Conservation (phyloP, 53 echinoderm and acorn worm genomes). For the Crossaster papposus region DNA sequence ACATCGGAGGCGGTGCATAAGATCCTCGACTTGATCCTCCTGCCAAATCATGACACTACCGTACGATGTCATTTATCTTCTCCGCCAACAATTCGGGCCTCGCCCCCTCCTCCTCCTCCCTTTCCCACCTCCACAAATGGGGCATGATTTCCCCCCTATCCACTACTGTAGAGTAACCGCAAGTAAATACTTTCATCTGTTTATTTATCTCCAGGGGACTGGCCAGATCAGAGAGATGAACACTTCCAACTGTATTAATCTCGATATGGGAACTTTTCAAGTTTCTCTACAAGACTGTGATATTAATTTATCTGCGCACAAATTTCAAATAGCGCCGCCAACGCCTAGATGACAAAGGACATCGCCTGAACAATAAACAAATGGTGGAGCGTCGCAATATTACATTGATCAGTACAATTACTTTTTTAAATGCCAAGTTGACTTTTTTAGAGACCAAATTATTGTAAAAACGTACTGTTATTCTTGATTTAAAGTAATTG, state of each 20-base stretch:
- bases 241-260: conserved; percentile 17
- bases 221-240: conserved; percentile 15
- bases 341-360: conserved; percentile 50
- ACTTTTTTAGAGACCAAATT: too few relatives aligned
- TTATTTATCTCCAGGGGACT: conserved; percentile 17
- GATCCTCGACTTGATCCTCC: too few relatives aligned
- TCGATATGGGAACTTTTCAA: conserved; percentile 35
- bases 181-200: neutral
- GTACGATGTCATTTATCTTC: too few relatives aligned
- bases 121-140: neutral
- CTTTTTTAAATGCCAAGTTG: neutral
- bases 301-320: conserved; percentile 30
- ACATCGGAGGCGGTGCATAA: too few relatives aligned
- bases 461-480: too few relatives aligned
- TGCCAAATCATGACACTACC: too few relatives aligned
- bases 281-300: conserved; percentile 40
- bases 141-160: too few relatives aligned
- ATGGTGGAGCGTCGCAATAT: neutral
- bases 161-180: too few relatives aligned
- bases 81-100: too few relatives aligned
- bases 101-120: too few relatives aligned
- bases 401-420: neutral
- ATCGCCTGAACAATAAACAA: neutral
- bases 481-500: too few relatives aligned
- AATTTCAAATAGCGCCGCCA: conserved; percentile 61